Base-by-base conservation (phyloP, 92 coral and sea anemone genomes). In the Pocillopora grandis region DNA sequence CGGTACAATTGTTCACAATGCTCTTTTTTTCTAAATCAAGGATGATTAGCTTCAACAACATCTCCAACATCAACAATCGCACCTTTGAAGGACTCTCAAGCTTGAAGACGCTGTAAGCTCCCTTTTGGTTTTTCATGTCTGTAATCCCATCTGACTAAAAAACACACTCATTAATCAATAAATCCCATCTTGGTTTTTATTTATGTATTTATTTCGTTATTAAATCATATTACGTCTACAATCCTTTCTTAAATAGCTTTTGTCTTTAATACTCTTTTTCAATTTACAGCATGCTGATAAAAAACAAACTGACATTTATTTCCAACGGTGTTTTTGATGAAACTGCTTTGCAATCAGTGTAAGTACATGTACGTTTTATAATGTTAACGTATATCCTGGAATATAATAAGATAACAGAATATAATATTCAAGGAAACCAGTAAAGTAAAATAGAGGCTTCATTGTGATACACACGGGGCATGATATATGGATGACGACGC, bases 1-100 rank as follows among this genome's bases (percentile, higher is more conserved):
- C 31, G 31, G 31, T 27, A 27, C 21, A 23, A 4, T 37, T 3
- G 0, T 19, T 60, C 17, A 16, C 11, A 15, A 35, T 76, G 5
- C 35, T 36, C 42, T 35, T 3, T 3, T 62, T 3, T 62, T 9
- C 10, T 42, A 42, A 42, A 42, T 42, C 48, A 9, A 76, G 80
- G 70, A 14, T 60, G 27, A 10, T 76, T n/a, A 76, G 20, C 80
- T 76, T 76, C 31, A 76, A 76, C 21, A 18, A 12, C 35, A 76
- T 76, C 19, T 33, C 80, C 2, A 27, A 37, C 14, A 18, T 76
- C 18, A 76, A 42, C 11, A 14, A 11, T 12, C 70, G 80, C 58
- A 76, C 80, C 15, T 76, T 76, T 59, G 69, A 33, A 59, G 80
- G 80, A 49, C 80, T 76, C 8, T 35, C 18, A 76, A 76, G 62